Evolutionary conservation across 1,140 invertebrate species (phyloP), one percentile per base, ranked within the genome.

Genomic region (Drosophila burlai): DNA sequence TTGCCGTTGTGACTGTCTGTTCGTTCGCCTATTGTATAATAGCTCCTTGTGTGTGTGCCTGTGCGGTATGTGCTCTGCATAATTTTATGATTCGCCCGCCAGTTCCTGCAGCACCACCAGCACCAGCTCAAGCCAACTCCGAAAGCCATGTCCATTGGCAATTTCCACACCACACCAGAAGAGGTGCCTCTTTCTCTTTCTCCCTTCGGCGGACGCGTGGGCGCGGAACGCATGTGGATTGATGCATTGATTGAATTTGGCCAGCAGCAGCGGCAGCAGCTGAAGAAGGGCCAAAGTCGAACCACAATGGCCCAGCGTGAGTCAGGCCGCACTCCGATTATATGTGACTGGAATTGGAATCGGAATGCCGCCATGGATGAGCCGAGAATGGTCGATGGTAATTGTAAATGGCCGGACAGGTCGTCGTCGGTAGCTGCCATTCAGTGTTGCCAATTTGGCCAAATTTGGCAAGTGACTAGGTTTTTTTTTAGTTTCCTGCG

Each of bases 171-270:
- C 63, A 67, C 62, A 46, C 24, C 34, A 9, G 4, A 54, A 31
- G 26, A 34, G 43, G 18, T 13, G 45, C 62, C 45, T 63, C 55
- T 58, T 49, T 65, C 45, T 63, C 52, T 36, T 21, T 21, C n/a
- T 21, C 7, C 52, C 52, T 16, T 16, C 11, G 18, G 34, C 34
- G 40, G 38, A 46, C 52, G 83, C 83, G 83, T 86, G 83, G 83
- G 34, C 34, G 21, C 34, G 58, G 58, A 65, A 11, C 43, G 55
- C 26, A 54, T 42, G 59, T 66, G 58, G 29, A 65, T 83, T 80
- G 83, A 89, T 90, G 85, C 85, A 85, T 89, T 89, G 86, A 89
- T 89, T 89, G 85, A 89, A 89, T 91, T 85, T 65, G 76, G 76
- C 71, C 47, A 49, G 24, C 47, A 29, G 26, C 8, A 75, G 68